Evolutionary conservation across 2,113 vertebrate species (phyloP).

Genomic region (Gnathonemus longibarbis): DNA sequence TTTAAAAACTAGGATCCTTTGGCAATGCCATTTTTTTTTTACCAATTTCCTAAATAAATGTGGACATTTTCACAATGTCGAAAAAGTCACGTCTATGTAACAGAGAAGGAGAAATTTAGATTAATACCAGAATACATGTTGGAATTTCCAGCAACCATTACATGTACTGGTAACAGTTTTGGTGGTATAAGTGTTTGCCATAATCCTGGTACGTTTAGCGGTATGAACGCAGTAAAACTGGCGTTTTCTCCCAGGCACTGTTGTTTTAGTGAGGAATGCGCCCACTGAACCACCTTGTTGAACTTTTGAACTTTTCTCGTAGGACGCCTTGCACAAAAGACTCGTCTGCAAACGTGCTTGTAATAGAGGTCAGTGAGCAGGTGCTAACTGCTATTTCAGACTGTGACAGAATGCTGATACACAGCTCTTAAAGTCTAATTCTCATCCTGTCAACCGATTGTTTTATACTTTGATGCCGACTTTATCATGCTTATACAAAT

Average conservation of each 20-base stretch:
- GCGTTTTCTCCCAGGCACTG: conserved; percentile 29
- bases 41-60: not conserved
- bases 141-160: conserved; percentile 23
- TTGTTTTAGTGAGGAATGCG: conserved; percentile 46
- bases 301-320: conserved; percentile 43
- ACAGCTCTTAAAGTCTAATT: not conserved
- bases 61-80: not conserved
- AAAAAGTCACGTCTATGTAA: not conserved
- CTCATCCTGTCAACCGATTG: not conserved
- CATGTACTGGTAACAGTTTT: conserved; percentile 24
- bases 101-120: not conserved
- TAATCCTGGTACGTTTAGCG: conserved; percentile 27
- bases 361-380: conserved; percentile 27
- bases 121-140: not conserved
- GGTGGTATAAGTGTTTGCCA: conserved; percentile 31
- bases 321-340: not conserved
- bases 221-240: conserved; percentile 22
- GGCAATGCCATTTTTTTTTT: not conserved
- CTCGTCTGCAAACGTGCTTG: not conserved
- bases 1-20: not conserved
- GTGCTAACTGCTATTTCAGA: conserved; percentile 29
- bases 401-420: conserved; percentile 11
- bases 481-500: not conserved
- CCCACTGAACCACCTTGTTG: conserved; percentile 40
- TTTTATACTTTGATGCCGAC: not conserved